Conservation (phyloP, 2,888 invertebrate species). For the Crematogaster levior region DNA sequence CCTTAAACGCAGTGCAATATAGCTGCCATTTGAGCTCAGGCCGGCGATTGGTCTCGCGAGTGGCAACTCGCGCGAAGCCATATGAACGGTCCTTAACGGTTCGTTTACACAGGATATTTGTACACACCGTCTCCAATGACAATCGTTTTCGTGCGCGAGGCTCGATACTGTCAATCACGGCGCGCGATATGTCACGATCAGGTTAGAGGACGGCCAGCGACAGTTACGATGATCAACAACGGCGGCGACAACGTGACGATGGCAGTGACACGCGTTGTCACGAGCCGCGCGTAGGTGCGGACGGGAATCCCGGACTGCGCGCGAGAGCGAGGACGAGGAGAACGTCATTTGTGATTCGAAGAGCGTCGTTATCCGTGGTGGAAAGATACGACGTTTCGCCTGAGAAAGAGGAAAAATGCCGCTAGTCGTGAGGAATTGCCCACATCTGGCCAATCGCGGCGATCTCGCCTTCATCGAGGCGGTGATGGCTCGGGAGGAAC, state of each 20-base stretch:
- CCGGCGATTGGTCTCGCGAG: too few relatives aligned
- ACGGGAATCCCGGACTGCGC: constrained; percentile 47
- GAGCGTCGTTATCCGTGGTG: neutral
- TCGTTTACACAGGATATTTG: constrained; percentile 6
- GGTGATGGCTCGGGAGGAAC: constrained; percentile 78
- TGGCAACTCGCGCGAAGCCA: too few relatives aligned
- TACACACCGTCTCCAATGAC: constrained; percentile 75
- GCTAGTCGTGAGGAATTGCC: constrained; percentile 81
- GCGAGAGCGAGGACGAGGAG: constrained; percentile 15
- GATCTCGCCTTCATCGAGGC: constrained; percentile 80
- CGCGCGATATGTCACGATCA: constrained; percentile 67
- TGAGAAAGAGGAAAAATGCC: constrained; percentile 77
- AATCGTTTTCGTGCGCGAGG: constrained; percentile 80
- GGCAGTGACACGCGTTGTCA: constrained; percentile 42
- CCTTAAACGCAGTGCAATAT: too few relatives aligned
- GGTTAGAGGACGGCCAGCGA: constrained; percentile 69
- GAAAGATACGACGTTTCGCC: too few relatives aligned
- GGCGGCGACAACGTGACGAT: neutral
- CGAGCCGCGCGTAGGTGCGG: constrained; percentile 49
- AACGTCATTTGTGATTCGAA: neutral
- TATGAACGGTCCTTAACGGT: neutral
- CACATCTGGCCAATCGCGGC: constrained; percentile 80
- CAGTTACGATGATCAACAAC: constrained; percentile 12
- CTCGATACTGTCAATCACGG: constrained; percentile 55
- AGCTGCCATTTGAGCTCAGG: too few relatives aligned